phyloP scores from a whole-genome alignment of 1,140 invertebrate genomes.

The Drosophila lini region DNA sequence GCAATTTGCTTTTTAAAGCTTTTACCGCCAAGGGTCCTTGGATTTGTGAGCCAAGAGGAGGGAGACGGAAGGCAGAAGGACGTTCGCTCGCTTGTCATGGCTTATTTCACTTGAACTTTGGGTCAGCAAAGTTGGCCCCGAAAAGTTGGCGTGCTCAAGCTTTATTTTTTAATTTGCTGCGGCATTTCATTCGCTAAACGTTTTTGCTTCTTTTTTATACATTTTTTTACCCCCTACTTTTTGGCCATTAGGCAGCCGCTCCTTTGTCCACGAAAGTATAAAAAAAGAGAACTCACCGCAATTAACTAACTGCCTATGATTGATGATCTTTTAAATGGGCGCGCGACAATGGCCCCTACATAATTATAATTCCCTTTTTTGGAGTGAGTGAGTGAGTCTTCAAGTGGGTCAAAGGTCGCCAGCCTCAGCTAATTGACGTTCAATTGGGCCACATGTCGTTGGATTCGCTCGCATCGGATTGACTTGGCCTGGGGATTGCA shows the following conservation, averaged over 20 bases:
- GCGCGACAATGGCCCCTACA: constrained; percentile 59
- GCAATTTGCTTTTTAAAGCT: constrained; percentile 70
- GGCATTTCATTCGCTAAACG: constrained; percentile 72
- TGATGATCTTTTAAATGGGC: constrained; percentile 83
- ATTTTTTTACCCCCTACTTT: constrained; percentile 23
- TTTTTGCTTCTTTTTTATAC: constrained; percentile 43
- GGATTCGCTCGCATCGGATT: constrained; percentile 10
- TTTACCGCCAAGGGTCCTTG: constrained; percentile 39
- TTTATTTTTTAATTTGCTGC: constrained; percentile 78
- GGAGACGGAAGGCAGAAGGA: constrained; percentile 5
- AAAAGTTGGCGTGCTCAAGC: constrained; percentile 74
- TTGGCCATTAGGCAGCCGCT: constrained; percentile 67
- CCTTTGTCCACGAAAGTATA: constrained; percentile 47
- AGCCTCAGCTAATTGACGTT: constrained; percentile 58
- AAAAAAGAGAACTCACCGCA: constrained; percentile 39
- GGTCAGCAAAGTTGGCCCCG: constrained; percentile 60
- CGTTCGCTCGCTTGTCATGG: constrained; percentile 62
- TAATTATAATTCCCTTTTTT: constrained; percentile 52
- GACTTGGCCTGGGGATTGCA: not conserved
- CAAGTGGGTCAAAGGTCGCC: constrained; percentile 56
- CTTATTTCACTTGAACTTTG: constrained; percentile 81
- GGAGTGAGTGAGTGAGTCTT: constrained; percentile 5
- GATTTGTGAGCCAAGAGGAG: not conserved
- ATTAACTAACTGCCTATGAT: constrained; percentile 79
- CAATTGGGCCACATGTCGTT: constrained; percentile 48